Base-by-base conservation (phyloP, 2,888 invertebrate genomes). In the Tribolium freemani region DNA sequence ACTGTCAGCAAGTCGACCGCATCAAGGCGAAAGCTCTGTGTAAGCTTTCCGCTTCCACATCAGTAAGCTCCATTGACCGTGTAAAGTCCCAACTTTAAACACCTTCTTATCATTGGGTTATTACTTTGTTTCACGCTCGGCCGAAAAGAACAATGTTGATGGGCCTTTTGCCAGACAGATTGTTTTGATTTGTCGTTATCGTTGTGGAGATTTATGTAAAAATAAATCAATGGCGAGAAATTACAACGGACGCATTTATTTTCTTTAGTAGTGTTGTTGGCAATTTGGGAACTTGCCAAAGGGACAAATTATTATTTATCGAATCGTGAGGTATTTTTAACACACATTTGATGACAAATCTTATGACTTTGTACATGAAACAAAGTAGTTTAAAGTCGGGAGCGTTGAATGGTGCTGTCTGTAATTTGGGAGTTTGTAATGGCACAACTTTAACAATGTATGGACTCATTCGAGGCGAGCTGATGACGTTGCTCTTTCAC, bases 1-100 rank as follows among this genome's bases (percentile, higher is more conserved):
- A 53, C 60, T 75, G 78, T 78, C 75, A 75, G 74, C 76, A 71
- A 67, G 77, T 76, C 76, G 76, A 77, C 78, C 76, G 70, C 79
- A 78, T 79, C 79, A 78, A 73, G 77, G 75, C 67, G 69, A 77
- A 77, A 76, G 75, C 77, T 71, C 64, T 63, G 69, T 69, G 69
- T 71, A 74, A 73, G 73, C 75, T 77, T 75, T 76, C 76, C 76
- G 76, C 77, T 77, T 77, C 76, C 77, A 67, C 76, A 73, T 77
- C 77, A 76, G 69, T 76, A 71, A 72, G 73, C 75, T 77, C 61
- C 75, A 75, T 75, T 77, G 77, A 77, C 77, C 77, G 71, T 77
- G 71, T 75, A 77, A 77, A 77, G 67, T 76, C 71, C 67, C 57
- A 71, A 76, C 72, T 77, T 76, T 76, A 73, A 76, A 75, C 76